phyloP scores from a whole-genome alignment of 2,888 invertebrate species.

The Platypus cylindrus region DNA sequence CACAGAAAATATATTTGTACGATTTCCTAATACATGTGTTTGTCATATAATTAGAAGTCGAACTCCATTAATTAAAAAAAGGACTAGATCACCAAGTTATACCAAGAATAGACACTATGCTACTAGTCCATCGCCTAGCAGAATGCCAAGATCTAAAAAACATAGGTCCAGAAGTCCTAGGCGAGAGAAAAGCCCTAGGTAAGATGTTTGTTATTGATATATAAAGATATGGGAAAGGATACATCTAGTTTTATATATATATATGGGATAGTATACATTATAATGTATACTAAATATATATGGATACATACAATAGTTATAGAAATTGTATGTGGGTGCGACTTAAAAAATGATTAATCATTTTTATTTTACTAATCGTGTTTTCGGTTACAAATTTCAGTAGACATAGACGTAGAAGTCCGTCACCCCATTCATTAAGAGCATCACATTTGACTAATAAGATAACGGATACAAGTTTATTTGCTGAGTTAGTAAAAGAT shows the following conservation, averaged over 20 bases:
- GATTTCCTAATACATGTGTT: too few species aligned
- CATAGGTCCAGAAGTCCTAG: conserved; percentile 40
- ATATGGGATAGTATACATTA: too few species aligned
- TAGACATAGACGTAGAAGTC: conserved; percentile 28
- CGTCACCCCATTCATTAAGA: conserved; percentile 33
- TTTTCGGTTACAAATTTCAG: conserved; percentile 1
- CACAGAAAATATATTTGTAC: too few species aligned
- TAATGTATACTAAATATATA: too few species aligned
- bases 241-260: too few species aligned
- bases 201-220: too few species aligned
- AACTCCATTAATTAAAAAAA: conserved; percentile 45
- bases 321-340: too few species aligned
- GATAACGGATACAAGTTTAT: conserved; percentile 78
- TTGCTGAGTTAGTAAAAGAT: conserved; percentile 80
- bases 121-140: conserved; percentile 32
- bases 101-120: conserved; percentile 38
- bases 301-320: too few species aligned
- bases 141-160: conserved; percentile 33
- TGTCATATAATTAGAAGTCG: conserved; percentile 43
- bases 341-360: too few species aligned
- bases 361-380: too few species aligned
- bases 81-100: conserved; percentile 37
- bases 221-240: too few species aligned
- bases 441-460: conserved; percentile 61
- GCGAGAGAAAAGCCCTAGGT: conserved; percentile 24